Percentiles rank a stretch among this genome's conserved stretches.
Conservation (phyloP, 2,113 vertebrate genomes). For the Phocoena sinus region DNA sequence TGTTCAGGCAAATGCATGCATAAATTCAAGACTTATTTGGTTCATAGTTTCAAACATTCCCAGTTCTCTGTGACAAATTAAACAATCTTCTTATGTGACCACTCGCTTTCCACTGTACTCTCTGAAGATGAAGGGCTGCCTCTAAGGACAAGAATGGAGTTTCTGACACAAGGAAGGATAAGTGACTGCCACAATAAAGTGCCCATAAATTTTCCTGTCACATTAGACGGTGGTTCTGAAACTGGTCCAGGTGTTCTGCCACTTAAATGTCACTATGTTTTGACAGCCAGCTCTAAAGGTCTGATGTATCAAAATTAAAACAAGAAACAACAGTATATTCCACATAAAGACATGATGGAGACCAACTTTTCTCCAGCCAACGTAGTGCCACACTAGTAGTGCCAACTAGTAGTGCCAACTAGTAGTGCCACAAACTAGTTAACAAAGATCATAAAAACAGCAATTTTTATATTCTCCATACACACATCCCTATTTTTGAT, state of each 20-base stretch:
- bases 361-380: neutral
- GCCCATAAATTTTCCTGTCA: neutral
- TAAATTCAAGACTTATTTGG: neutral
- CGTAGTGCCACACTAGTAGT: too few relatives aligned
- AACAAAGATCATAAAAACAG: neutral
- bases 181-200: neutral
- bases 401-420: too few relatives aligned
- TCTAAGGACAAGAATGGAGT: neutral
- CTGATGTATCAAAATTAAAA: neutral
- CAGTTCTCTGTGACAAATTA: neutral
- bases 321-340: neutral
- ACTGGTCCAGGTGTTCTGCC: neutral
- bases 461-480: neutral
- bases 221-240: neutral
- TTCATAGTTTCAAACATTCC: neutral
- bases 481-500: neutral
- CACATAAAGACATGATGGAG: neutral
- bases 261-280: neutral
- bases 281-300: neutral
- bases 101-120: neutral
- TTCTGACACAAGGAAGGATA: neutral
- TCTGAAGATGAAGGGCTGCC: neutral
- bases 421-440: neutral
- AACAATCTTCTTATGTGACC: neutral
- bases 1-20: too few relatives aligned